Conservation (phyloP, 1,140 invertebrate species). For the Hirudo medicinalis region DNA sequence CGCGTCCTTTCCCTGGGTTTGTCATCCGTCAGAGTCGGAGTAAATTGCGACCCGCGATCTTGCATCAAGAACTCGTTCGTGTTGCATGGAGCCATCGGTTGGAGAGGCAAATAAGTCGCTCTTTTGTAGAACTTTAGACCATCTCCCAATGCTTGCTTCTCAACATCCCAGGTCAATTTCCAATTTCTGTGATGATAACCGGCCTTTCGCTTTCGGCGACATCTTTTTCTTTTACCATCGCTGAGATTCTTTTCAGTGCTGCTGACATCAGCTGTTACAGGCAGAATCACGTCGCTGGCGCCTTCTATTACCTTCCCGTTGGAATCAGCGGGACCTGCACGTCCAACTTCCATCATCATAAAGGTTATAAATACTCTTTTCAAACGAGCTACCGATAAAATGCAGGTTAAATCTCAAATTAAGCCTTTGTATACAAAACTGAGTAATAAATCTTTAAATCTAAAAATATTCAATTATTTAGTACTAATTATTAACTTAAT, state of each 20-base stretch:
- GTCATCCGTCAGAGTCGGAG: not conserved
- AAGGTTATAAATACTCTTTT: too few species aligned
- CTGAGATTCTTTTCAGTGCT: slow-evolving; percentile 2
- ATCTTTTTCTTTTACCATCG: slow-evolving; percentile 8
- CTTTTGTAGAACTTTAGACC: not conserved
- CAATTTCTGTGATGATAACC: not conserved
- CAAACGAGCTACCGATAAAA: too few species aligned
- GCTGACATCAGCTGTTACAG: not conserved
- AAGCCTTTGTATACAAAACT: too few species aligned
- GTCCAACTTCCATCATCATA: too few species aligned
- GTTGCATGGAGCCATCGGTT: slow-evolving; percentile 5
- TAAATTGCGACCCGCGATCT: not conserved
- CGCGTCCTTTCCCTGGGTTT: not conserved
- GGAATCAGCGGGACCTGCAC: too few species aligned
- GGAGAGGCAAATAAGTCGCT: not conserved
- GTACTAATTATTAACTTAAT: too few species aligned
- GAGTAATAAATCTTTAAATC: too few species aligned
- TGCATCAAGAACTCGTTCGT: slow-evolving; percentile 8
- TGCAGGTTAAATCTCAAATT: too few species aligned
- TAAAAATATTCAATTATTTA: too few species aligned
- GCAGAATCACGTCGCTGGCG: too few species aligned
- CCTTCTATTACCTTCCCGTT: too few species aligned
- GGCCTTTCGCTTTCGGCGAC: slow-evolving; percentile 5
- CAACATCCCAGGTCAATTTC: not conserved
- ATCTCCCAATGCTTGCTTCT: not conserved